phyloP scores from a whole-genome alignment of 1,140 invertebrate species.

The Thaumetopoea pityocampa region DNA sequence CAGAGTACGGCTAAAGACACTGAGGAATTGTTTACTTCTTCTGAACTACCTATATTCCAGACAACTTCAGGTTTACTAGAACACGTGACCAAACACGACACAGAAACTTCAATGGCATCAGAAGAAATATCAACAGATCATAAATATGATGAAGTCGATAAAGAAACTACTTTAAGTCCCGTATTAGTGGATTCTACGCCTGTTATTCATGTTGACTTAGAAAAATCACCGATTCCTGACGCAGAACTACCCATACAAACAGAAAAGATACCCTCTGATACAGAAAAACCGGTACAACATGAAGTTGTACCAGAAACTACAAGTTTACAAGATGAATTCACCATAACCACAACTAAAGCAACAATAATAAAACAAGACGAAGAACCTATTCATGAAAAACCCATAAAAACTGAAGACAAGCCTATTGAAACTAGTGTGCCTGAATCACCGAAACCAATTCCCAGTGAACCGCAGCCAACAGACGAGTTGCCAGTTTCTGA shows the following conservation, averaged over 20 bases:
- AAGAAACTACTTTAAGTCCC: too few relatives aligned
- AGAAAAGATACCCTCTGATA: constrained; percentile 13
- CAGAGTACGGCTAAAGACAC: background rate
- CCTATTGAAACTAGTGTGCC: constrained; percentile 25
- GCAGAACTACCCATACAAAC: constrained; percentile 1
- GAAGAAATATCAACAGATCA: constrained; percentile 2
- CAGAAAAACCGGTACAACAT: constrained; percentile 16
- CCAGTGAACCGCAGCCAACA: constrained; percentile 38
- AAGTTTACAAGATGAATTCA: constrained; percentile 31
- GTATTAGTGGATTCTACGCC: too few relatives aligned
- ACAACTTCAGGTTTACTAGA: too few relatives aligned
- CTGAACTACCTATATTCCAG: background rate
- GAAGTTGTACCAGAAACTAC: constrained; percentile 30
- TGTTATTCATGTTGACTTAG: constrained; percentile 9
- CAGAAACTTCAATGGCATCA: constrained; percentile 9
- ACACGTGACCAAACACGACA: constrained; percentile 10
- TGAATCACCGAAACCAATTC: constrained; percentile 41
- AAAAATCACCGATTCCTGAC: constrained; percentile 22
- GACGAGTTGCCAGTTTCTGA: constrained; percentile 50
- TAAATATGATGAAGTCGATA: background rate
- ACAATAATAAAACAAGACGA: constrained; percentile 35
- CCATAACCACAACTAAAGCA: constrained; percentile 30
- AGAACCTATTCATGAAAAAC: constrained; percentile 33
- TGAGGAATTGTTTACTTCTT: background rate
- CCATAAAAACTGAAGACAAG: constrained; percentile 35